Evolutionary conservation across 2,113 vertebrate genomes (phyloP), one percentile per base, ranked within the genome.

Genomic region (Mystacornis crossleyi): DNA sequence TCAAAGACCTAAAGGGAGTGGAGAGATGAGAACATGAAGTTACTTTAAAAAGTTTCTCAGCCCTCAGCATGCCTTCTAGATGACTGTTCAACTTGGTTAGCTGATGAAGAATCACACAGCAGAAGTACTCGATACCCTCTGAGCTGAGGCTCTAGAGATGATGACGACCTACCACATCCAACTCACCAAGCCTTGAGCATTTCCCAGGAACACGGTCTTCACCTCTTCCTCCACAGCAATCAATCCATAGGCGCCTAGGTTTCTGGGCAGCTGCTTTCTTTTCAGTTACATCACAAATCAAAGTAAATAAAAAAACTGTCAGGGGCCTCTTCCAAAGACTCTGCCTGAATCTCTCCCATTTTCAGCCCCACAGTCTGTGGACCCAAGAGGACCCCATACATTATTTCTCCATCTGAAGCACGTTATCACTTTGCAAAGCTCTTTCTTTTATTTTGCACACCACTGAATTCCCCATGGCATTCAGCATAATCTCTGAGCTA

Each of bases 281-380:
- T 90, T 58, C 34, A 84, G 91, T 89, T 95, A 88, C 71, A 95
- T 92, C 86, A 90, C 93, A 95, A 95, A 95, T 86, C 89, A 95
- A 86, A 95, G 69, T 36, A 89, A 93, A 81, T 66, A 62, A 87
- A 83, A 70, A 55, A 54, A 20, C 58, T 48, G 60, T 54, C 84
- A 72, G 43, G 24, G 73, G n/a, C 80, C 86, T 83, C 66, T 75
- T 93, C 78, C 66, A n/a, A 92, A 90, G 58, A 25, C 18, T 83
- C 58, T 50, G 16, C 14, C 85, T 42, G 21, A 57, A 83, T 72
- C 65, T 62, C 61, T 89, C 70, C 75, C 51, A 28, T 61, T 89
- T 54, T 28, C 83, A 91, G 72, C 80, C 64, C 64, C 64, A 64
- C 57, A 86, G 85, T 64, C 60, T 48, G 72, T 5, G 21, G 64